These are phyloP conservation scores for Antheraea yamamai DNA, from an alignment of 2,888 invertebrate genomes.

Conservation along the genomic window DNA sequence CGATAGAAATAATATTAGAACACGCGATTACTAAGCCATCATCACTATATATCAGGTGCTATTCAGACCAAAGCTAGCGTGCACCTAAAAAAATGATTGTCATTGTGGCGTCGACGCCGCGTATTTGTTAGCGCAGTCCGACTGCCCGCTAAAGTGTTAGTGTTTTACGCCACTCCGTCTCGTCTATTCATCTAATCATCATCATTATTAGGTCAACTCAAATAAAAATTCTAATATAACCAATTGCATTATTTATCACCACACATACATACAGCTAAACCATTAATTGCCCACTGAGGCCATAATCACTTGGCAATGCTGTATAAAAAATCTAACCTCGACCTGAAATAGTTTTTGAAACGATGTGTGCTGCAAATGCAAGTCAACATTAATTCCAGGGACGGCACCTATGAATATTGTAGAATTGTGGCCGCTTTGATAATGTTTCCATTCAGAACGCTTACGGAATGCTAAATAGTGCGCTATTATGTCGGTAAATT, in stretches of 20 bases:
- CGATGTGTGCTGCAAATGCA: neutral
- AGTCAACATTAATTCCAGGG: neutral
- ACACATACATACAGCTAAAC: no score
- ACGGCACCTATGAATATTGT: constrained; percentile 2
- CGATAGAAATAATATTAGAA: neutral
- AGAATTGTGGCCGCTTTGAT: constrained; percentile 1
- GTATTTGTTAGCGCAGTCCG: no score
- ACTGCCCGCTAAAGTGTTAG: no score
- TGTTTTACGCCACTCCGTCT: no score
- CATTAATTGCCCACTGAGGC: neutral
- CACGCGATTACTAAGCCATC: neutral
- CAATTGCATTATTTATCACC: no score
- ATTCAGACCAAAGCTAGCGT: neutral
- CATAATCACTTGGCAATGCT: neutral
- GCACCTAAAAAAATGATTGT: neutral
- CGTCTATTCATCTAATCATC: no score
- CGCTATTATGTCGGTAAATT: neutral
- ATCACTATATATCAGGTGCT: neutral
- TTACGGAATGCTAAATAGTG: neutral
- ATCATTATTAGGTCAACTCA: no score
- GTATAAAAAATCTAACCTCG: neutral
- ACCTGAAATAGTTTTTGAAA: neutral
- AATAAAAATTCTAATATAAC: no score
- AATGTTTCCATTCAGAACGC: neutral
- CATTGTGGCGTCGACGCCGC: neutral